Base-by-base conservation (phyloP, 1,140 invertebrate genomes). In the Drosophila tropicalis region DNA sequence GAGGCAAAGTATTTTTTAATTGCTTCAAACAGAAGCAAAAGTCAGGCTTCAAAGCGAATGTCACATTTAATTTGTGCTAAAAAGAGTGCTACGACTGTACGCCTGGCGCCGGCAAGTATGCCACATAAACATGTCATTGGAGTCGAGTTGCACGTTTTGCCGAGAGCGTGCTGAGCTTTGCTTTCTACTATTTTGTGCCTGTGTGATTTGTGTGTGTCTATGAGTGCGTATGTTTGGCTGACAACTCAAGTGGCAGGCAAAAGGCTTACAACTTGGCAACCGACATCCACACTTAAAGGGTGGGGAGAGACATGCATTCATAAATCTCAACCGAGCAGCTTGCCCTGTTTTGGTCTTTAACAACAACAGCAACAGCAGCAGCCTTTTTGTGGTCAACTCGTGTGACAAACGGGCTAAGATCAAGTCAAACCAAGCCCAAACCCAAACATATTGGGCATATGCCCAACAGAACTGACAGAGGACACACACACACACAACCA, bases 91-190 rank as follows among this genome's bases (percentile, higher is more conserved):
- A 56, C 71, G 65, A 39, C 74, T 70, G 55, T 34, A 13, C 12
- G 36, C 4, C 25, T 40, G 34, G 41, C 54, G 56, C 56, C 56
- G 22, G 54, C 67, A 79, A 79, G 68, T 75, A 71, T 58, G 68
- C 70, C 56, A 77, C 75, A 79, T 79, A 84, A 81, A 85, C 78
- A 75, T 82, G 82, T 76, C 83, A 86, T 87, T 70, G 67, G 72
- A 51, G 62, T 55, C 76, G 41, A 74, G 70, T 62, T 51, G 70
- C 79, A 89, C 79, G 83, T 79, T 82, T 68, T 36, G 72, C 29
- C 72, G 55, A 65, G 67, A 65, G 84, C 83, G 83, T 87, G 83
- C 72, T 71, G 58, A 67, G 67, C 76, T 66, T 51, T 75, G 39
- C 51, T 55, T 9, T 62, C 40, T 9, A 39, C 19, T 13, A 9